A percentile compares a stretch with the other conserved stretches of the same genome.
Evolutionary conservation across 2,797 vertebrate species (phyloP).

Genomic region (Gymnocypris eckloni): DNA sequence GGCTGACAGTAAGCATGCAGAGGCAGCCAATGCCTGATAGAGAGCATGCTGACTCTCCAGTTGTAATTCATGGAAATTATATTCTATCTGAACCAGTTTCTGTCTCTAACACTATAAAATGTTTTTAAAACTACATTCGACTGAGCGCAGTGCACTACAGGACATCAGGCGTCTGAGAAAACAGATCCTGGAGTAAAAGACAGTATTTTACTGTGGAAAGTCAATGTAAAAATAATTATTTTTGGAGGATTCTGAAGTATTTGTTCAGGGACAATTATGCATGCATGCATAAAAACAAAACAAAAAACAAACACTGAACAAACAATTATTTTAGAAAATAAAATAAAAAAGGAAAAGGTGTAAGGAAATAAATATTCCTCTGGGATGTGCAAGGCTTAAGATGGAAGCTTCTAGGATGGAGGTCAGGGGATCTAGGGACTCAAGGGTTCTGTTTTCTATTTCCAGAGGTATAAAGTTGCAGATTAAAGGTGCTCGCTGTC

Average conservation of each 20-base stretch:
- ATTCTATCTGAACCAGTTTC: conserved; percentile 8
- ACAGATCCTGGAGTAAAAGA: conserved; percentile 14
- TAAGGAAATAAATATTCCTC: not conserved
- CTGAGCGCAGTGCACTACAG: not conserved
- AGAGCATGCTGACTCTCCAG: conserved; percentile 21
- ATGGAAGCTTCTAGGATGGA: not conserved
- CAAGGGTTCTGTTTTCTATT: conserved; percentile 39
- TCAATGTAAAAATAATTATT: not conserved
- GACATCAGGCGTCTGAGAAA: conserved; percentile 12
- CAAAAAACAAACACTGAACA: not conserved
- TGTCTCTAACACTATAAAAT: not conserved
- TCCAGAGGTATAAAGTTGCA: conserved; percentile 28
- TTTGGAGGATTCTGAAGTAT: not conserved
- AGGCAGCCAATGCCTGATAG: conserved; percentile 9
- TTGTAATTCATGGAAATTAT: conserved; percentile 13
- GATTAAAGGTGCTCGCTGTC: conserved; percentile 20
- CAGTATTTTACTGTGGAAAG: conserved; percentile 8
- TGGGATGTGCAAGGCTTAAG: conserved; percentile 2
- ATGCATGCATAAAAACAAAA: too few relatives aligned
- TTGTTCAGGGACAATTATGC: not conserved
- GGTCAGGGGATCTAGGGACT: conserved; percentile 41
- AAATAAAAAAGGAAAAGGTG: not conserved
- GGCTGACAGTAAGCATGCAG: conserved; percentile 19
- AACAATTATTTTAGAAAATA: not conserved
- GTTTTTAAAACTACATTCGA: conserved; percentile 4